A percentile compares a stretch with the other conserved stretches of the same genome.
phyloP scores from a whole-genome alignment of 2,113 vertebrate species.

The Centropus bengalensis region DNA sequence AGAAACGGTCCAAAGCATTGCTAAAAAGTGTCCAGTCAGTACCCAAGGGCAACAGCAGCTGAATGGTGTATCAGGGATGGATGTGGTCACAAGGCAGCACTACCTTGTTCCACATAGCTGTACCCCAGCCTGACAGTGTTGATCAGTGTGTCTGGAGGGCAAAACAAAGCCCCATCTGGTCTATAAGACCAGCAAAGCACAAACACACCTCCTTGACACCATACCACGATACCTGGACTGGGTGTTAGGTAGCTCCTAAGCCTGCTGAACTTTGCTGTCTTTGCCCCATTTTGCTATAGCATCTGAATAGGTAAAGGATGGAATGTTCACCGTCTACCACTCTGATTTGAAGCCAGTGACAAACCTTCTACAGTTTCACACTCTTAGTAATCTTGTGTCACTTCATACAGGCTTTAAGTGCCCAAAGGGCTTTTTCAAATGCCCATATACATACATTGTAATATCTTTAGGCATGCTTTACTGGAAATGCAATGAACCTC shows the following conservation, averaged over 20 bases:
- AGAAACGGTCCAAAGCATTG: not conserved
- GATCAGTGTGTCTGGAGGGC: not conserved
- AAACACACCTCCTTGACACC: not conserved
- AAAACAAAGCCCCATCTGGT: not conserved
- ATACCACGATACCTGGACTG: not conserved
- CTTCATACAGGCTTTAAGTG: not conserved
- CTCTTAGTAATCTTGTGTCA: not conserved
- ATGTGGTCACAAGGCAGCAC: not conserved
- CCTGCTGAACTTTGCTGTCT: not conserved
- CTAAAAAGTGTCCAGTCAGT: accelerated
- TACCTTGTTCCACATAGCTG: not conserved
- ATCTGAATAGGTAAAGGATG: not conserved
- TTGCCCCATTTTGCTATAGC: not conserved
- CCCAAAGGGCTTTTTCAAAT: not conserved
- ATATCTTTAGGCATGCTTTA: accelerated
- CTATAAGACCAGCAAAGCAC: not conserved
- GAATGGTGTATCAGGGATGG: not conserved
- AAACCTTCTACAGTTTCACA: not conserved
- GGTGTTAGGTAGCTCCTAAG: not conserved
- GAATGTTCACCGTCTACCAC: accelerated
- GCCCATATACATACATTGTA: not conserved
- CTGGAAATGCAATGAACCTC: not conserved
- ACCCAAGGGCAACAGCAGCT: not conserved
- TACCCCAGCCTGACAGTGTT: not conserved
- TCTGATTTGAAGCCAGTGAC: not conserved